Percentiles rank a stretch among this genome's conserved stretches.
phyloP scores from a whole-genome alignment of 2,888 invertebrate species.

The Trichogramma evanescens region DNA sequence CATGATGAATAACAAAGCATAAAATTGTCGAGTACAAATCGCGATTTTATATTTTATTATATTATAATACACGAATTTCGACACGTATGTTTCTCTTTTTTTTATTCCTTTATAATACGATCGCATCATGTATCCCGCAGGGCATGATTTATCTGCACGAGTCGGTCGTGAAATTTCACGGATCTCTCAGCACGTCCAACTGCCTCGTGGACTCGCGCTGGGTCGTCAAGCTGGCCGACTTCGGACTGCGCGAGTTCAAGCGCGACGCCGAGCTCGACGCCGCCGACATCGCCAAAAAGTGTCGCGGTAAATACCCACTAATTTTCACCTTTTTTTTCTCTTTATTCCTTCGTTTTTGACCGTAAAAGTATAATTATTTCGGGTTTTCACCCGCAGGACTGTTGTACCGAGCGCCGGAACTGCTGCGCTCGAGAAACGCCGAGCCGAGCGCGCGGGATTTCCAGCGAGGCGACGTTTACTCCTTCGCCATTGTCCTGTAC shows the following conservation, averaged over 20 bases:
- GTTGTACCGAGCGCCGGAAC: constrained; percentile 75
- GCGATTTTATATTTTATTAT: not conserved
- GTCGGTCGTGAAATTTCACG: constrained; percentile 78
- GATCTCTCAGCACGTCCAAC: constrained; percentile 81
- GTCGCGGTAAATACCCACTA: constrained; percentile 55
- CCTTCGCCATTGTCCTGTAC: constrained; percentile 81
- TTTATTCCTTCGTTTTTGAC: not conserved
- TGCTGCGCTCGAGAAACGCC: constrained; percentile 47
- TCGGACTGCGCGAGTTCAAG: constrained; percentile 82
- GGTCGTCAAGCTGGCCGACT: constrained; percentile 90
- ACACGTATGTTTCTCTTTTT: not conserved
- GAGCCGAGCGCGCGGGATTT: constrained; percentile 45
- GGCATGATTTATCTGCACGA: constrained; percentile 88
- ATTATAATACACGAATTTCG: not conserved
- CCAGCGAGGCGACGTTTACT: constrained; percentile 77
- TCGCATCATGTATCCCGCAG: constrained; percentile 48
- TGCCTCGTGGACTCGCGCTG: constrained; percentile 91
- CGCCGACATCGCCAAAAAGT: constrained; percentile 57
- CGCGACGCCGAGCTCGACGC: constrained; percentile 65
- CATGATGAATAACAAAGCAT: no score
- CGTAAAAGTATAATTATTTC: not conserved
- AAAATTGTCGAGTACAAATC: no score
- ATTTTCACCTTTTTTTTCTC: not conserved
- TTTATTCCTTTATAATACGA: not conserved
- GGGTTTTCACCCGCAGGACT: constrained; percentile 51